Evolutionary conservation across 2,797 vertebrate genomes (phyloP), one percentile per base, ranked within the genome.

Genomic region (Alcedo quadribrachys): DNA sequence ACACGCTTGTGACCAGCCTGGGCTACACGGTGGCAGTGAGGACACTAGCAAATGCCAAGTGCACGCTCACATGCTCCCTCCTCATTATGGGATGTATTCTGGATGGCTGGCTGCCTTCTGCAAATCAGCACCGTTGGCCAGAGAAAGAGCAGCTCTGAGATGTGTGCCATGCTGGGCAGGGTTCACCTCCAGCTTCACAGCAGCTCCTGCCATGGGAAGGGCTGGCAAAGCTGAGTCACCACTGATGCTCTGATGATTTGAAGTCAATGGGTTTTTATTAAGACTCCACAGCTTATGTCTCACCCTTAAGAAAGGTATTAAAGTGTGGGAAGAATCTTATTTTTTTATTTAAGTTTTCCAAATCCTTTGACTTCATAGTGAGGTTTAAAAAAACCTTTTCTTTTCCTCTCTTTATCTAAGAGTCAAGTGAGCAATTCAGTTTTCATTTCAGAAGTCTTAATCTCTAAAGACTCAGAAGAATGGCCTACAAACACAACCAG

Each of bases 41-140:
- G 61, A 30, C 67, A 60, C 53, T n/a, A 48, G 73, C 32, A 77
- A 93, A 85, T 65, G 70, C 66, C 86, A 83, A 83, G 69, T 33
- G 70, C 54, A 82, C 84, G 61, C 43, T 91, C 57, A 71, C 22
- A 9, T 62, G 63, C 33, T 77, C 70, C 43, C 48, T 67, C 53
- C 43, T 80, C 65, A 55, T 75, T 82, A 86, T 25, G 53, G 84
- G 82, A 89, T 17, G 63, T 82, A 77, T 80, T 95, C 86, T 83
- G 78, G 80, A 65, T 76, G 51, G 63, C 46, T 63, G 40, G 85
- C 74, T 43, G 55, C 68, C 55, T 70, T 58, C 40, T 69, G 54
- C 8, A 1, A 32, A 32, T 91, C 69, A 92, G 68, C 9, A 3
- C 1, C 82, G 78, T n/a, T 69, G n/a, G 66, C 55, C 6, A 4